These are phyloP conservation scores for Acanthosepion lycidas DNA, from an alignment of 2,888 invertebrate genomes.

Conservation along the genomic window DNA sequence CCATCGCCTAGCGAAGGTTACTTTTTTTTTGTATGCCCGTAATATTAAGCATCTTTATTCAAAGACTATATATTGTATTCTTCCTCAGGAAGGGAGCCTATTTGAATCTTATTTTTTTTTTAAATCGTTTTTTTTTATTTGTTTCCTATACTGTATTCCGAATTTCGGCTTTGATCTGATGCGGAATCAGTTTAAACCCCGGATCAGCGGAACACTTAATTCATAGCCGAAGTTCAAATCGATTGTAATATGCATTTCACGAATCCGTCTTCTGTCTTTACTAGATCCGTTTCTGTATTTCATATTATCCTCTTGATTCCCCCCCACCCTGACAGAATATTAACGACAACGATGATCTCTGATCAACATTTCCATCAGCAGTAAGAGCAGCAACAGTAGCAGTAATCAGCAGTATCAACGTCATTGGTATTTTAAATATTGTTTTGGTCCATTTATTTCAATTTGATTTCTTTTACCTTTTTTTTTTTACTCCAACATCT, in stretches of 20 bases:
- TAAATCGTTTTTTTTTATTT: background rate
- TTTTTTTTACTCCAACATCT: background rate
- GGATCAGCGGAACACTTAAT: background rate
- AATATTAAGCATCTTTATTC: background rate
- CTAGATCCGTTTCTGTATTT: background rate
- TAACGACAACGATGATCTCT: background rate
- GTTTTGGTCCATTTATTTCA: background rate
- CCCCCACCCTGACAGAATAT: background rate
- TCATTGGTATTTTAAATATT: background rate
- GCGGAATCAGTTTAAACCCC: background rate
- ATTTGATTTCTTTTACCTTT: background rate
- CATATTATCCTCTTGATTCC: background rate
- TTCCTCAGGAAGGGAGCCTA: background rate
- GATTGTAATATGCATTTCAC: background rate
- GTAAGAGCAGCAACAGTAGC: background rate
- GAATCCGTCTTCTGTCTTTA: background rate
- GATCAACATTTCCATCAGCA: background rate
- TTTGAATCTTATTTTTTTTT: background rate
- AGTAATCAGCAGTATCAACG: background rate
- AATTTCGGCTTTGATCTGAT: background rate
- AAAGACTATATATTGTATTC: background rate
- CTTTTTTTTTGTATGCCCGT: background rate
- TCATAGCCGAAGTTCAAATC: background rate
- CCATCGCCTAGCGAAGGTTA: background rate
- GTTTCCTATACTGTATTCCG: background rate